These are phyloP conservation scores for Uria aalge DNA, from an alignment of 2,113 vertebrate species.

Conservation along the genomic window DNA sequence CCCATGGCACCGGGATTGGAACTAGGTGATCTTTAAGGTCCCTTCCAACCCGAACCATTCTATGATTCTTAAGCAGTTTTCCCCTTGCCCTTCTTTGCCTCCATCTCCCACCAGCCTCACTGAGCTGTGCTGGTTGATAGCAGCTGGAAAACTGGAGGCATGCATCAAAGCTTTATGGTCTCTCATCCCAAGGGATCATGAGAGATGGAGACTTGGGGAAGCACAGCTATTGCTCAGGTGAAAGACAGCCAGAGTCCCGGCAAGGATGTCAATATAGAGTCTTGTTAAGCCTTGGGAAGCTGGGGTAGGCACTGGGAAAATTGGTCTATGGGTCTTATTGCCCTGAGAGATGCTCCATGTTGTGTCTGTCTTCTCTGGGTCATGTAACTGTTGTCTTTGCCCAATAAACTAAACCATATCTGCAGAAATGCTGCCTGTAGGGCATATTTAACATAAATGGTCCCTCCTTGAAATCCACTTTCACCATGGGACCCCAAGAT, in stretches of 20 bases:
- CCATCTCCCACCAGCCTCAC: neutral
- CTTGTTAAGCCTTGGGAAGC: neutral
- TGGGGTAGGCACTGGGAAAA: neutral
- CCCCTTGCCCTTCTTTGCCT: neutral
- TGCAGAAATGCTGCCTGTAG: neutral
- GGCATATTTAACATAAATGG: accelerated
- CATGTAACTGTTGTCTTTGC: neutral
- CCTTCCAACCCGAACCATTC: too few relatives aligned
- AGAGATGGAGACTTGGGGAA: neutral
- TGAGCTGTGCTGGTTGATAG: neutral
- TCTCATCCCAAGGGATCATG: neutral
- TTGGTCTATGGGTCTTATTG: neutral
- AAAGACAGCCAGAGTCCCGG: neutral
- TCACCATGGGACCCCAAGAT: neutral
- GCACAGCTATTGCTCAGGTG: neutral
- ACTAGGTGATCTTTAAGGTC: too few relatives aligned
- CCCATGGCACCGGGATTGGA: too few relatives aligned
- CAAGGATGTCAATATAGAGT: neutral
- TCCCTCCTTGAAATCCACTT: neutral
- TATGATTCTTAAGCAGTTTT: neutral
- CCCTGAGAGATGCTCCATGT: neutral
- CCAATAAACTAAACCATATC: accelerated
- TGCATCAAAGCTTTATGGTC: too few relatives aligned
- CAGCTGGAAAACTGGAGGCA: neutral
- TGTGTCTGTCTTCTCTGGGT: neutral